phyloP scores from a whole-genome alignment of 2,797 vertebrate species.

The Hydrocynus forskahlii region DNA sequence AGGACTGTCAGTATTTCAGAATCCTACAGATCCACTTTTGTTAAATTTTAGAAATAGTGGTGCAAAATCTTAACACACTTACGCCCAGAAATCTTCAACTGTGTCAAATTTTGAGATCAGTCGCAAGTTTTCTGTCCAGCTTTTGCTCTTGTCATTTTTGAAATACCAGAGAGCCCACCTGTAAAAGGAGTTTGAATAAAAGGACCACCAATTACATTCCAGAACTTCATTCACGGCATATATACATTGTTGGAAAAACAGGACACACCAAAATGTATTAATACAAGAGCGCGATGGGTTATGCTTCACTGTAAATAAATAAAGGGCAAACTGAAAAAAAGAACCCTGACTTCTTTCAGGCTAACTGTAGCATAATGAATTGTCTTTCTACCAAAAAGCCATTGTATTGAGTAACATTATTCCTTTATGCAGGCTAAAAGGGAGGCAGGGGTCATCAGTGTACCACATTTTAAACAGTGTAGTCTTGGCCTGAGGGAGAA shows the following conservation, averaged over 20 bases:
- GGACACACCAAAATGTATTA: neutral
- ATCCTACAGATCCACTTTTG: too few species aligned
- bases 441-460: neutral
- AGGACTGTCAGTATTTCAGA: too few species aligned
- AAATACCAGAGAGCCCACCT: slow-evolving; percentile 88
- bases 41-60: too few species aligned
- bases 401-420: neutral
- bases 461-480: neutral
- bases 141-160: slow-evolving; percentile 87
- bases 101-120: slow-evolving; percentile 86
- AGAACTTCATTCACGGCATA: neutral
- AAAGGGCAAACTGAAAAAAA: slow-evolving; percentile 1
- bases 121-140: slow-evolving; percentile 84
- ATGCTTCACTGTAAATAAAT: neutral
- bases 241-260: neutral
- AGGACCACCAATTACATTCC: neutral
- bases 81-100: slow-evolving; percentile 88
- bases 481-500: neutral
- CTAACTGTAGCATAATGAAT: slow-evolving; percentile 1
- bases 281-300: neutral
- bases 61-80: slow-evolving; percentile 61
- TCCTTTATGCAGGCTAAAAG: neutral
- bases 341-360: neutral
- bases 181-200: slow-evolving; percentile 15
- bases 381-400: neutral